Percentiles rank a stretch among this genome's conserved stretches.
These are phyloP conservation scores for Jacana jacana DNA, from an alignment of 2,113 vertebrate species.

Conservation along the genomic window DNA sequence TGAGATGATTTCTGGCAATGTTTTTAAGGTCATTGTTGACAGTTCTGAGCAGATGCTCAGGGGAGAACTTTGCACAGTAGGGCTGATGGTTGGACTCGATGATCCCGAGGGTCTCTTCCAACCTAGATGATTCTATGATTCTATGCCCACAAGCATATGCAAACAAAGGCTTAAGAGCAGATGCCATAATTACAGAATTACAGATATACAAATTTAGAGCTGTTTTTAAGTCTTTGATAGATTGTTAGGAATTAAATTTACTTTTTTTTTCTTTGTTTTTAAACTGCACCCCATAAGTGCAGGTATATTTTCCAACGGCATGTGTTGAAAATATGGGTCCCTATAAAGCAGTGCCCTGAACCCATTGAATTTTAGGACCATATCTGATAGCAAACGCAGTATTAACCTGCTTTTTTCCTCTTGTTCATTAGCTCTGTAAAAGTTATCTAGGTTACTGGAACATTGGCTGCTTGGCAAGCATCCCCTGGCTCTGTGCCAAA, in stretches of 20 bases:
- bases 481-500: background rate
- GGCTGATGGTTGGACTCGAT: too few species aligned
- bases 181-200: background rate
- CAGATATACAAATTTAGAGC: background rate
- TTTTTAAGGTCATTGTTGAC: background rate
- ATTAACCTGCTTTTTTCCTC: background rate
- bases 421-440: background rate
- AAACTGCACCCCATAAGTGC: background rate
- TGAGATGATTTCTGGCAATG: background rate
- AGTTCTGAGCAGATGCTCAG: background rate
- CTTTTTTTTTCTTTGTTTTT: background rate
- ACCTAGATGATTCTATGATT: too few species aligned
- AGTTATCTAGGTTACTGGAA: constrained; percentile 27
- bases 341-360: background rate
- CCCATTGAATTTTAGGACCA: background rate
- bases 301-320: background rate
- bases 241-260: background rate
- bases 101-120: too few species aligned
- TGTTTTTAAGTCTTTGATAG: background rate
- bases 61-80: too few species aligned
- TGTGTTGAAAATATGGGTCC: background rate
- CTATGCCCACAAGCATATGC: background rate
- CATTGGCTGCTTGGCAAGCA: background rate
- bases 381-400: background rate
- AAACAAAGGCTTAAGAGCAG: background rate